Evolutionary conservation across 2,888 invertebrate species (phyloP), one percentile per base, ranked within the genome.

Genomic region (Epiperipatus broadwayi): DNA sequence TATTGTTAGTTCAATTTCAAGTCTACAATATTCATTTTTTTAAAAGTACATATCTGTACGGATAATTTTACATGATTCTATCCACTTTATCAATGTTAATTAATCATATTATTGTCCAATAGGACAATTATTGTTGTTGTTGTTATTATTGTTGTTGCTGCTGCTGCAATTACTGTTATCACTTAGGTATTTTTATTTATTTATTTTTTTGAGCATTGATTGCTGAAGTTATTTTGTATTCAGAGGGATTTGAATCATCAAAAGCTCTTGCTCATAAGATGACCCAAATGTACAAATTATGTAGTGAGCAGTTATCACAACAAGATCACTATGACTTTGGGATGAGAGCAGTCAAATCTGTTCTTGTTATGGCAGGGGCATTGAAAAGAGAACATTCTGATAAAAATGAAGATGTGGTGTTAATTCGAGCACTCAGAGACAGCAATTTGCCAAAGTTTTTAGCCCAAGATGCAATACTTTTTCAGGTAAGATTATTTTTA

Each of bases 231-330:
- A 84, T 81, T 44, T 60, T 87, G n/a, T 85, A 85, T 57, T 84
- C 84, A 0, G 84, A 85, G 62, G 85, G 85, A 7, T 87, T 85
- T 52, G 83, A 83, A 55, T 77, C 80, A 1, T 84, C 84, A 1
- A 81, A 75, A 55, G 67, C 71, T 3, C 63, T 87, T n/a, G 80
- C 85, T 0, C 73, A 77, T 52, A 85, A 87, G 59, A 84, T 85
- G 83, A 78, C 80, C 1, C 75, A 83, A 56, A 79, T 85, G 80
- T 85, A 85, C 60, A 83, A 83, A 51, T 62, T 85, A 4, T 83
- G 83, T 51, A 81, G 79, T 49, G 85, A 87, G 54, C 85, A 85
- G 54, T 65, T 87, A 2, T 84, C 83, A 0, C 81, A 84, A 49
- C n/a, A n/a, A 47, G 60, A 84, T 53, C 85, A 87, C 52, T 87